Evolutionary conservation across 2,797 vertebrate genomes (phyloP).

Genomic region (Atherinosoma microstoma): DNA sequence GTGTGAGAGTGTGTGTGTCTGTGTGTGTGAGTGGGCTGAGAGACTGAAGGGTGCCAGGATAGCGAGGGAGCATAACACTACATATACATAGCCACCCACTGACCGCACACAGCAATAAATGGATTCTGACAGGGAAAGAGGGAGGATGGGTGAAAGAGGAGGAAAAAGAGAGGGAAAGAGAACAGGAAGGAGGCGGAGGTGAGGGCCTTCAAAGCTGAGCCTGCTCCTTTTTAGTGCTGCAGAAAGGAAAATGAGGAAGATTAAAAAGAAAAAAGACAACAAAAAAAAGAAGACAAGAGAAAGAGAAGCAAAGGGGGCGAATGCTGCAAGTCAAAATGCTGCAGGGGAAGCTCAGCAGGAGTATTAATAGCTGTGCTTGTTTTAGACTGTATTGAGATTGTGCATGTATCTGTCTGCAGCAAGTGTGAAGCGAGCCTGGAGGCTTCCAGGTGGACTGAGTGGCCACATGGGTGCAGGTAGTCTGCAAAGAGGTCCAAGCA

Average conservation of each 20-base stretch:
- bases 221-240: constrained; percentile 47
- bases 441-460: constrained; percentile 28
- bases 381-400: constrained; percentile 59
- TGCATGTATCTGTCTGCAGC: constrained; percentile 50
- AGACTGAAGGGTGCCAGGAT: constrained; percentile 57
- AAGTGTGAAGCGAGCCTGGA: constrained; percentile 7
- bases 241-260: constrained; percentile 6
- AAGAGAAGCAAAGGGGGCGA: constrained; percentile 32
- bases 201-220: constrained; percentile 57
- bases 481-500: constrained; percentile 32
- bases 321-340: constrained; percentile 61
- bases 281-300: constrained; percentile 8
- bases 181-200: constrained; percentile 24
- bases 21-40: constrained; percentile 37
- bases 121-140: constrained; percentile 68
- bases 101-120: constrained; percentile 73
- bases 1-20: constrained; percentile 14
- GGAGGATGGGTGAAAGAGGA: constrained; percentile 30
- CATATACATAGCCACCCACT: constrained; percentile 75
- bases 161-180: constrained; percentile 20
- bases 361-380: constrained; percentile 67
- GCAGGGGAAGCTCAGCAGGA: constrained; percentile 63
- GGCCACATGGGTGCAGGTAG: constrained; percentile 35
- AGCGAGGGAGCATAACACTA: constrained; percentile 74
- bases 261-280: constrained; percentile 13